Evolutionary conservation across 30 jellyfish, hydroid and myxozoan genomes (phyloP), one percentile per base, ranked within the genome.

Genomic region (Hydractinia symbiolongicarpus): DNA sequence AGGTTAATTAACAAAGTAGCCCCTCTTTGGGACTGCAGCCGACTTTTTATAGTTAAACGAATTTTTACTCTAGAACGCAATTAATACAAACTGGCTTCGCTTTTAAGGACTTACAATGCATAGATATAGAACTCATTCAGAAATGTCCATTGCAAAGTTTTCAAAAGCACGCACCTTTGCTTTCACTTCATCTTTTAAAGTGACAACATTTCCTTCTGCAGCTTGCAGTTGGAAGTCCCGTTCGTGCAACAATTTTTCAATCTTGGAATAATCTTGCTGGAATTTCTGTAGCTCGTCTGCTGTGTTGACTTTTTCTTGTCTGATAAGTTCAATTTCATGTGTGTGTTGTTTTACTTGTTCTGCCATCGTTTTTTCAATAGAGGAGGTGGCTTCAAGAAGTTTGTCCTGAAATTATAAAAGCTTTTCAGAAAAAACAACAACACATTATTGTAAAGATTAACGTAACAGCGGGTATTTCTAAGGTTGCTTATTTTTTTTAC

Each of bases 351-450:
- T 62, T 8, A 84, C 56, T 61, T 89, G 95, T 14, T 67, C 96
- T 5, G 87, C 90, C 86, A 86, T 61, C 57, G 85, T 88, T 52
- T 83, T 86, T 69, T 90, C 95, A 21, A 86, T 50, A 11, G 89
- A 64, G 9, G 97, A 84, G 5, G 86, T 84, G n/a, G 94, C 90
- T 5, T 85, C 92, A 9, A 82, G 44, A 10, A 90, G 81, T 67
- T 82, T 82, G n/a, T 82, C 90, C 97, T 90, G 57, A 2, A 71
- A 7, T 19, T 20, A 71, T 15, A 20, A 11, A 71, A 70, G 14
- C n/a, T 70, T 15, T 50, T 20, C 21, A 67, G 20, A 0, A 21
- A 13, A 13, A 2, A 1, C 50, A 10, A 67, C 78, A 67, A 16
- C 1, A 21, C 50, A 67, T 5, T 7, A 64, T 6, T 64, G 17